Evolutionary conservation across 2,797 vertebrate species (phyloP).

Genomic region (Eremophila alpestris): DNA sequence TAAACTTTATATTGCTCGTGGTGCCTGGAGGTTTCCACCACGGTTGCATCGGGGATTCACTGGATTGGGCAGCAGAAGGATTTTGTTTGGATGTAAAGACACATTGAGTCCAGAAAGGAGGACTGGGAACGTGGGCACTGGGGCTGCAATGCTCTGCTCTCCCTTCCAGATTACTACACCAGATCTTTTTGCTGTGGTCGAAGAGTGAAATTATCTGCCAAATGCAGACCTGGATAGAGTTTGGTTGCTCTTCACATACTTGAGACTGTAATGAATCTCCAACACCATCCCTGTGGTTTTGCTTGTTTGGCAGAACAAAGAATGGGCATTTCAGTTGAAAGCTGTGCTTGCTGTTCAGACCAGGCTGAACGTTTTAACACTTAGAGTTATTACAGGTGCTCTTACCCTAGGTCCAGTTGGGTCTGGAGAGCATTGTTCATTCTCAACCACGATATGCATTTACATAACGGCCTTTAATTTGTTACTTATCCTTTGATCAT

Average conservation of each 20-base stretch:
- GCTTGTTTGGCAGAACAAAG: not conserved
- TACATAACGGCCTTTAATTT: not conserved
- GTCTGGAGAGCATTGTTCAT: not conserved
- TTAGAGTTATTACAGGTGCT: not conserved
- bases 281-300: not conserved
- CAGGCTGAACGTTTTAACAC: not conserved
- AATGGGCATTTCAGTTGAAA: not conserved
- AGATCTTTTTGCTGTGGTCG: rapidly evolving
- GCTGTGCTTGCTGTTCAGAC: not conserved
- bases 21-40: not conserved
- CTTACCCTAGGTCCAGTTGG: not conserved
- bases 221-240: not conserved
- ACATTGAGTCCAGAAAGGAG: not conserved
- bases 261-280: not conserved
- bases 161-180: not conserved
- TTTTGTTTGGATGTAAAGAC: not conserved
- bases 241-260: not conserved
- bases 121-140: not conserved
- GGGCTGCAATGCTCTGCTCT: not conserved
- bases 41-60: not conserved
- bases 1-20: not conserved
- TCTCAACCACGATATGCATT: rapidly evolving
- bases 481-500: not conserved
- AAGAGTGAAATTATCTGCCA: not conserved
- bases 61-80: not conserved